Evolutionary conservation across 2,113 vertebrate species (phyloP), one percentile per base, ranked within the genome.

Genomic region (Meriones unguiculatus): DNA sequence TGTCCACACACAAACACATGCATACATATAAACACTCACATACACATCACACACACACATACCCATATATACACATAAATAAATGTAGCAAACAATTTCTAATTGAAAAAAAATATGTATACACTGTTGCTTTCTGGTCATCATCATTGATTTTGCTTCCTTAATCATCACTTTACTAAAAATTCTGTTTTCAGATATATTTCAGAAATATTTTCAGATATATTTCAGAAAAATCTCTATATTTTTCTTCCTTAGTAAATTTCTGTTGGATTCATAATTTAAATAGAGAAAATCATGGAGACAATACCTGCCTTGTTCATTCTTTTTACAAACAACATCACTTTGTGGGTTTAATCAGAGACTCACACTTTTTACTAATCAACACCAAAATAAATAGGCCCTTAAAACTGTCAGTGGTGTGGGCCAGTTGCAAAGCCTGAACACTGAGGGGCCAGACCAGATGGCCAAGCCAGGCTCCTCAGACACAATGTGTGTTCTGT

Each of bases 361-460:
- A 96, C 96, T 67, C 92, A 65, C 20, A 84, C 75, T 96, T 87
- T 95, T 93, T 75, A 94, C 88, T 97, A 93, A 97, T 97, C 93
- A 97, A 67, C 93, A 97, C 69, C 92, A 92, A 97, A 95, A 97
- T 97, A 97, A 98, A 97, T 89, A 95, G 90, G 96, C 90, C 69
- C 81, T 97, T 97, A 95, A 94, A 97, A 84, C 96, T 92, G 94
- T 96, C 96, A 97, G 88, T 72, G 89, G 89, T 35, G 13, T 2
- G 15, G 78, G 97, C 95, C 98, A 97, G 86, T 70, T 95, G 95
- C 84, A 73, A 75, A 72, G 82, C 72, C 90, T 1, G 50, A 87
- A 64, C 41, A 78, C 54, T 3, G 72, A 77, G 89, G 80, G 89
- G 50, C 97, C 88, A 64, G 69, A 88, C 97, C 98, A 97, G 97